Evolutionary conservation across 2,888 invertebrate species (phyloP).

Genomic region (Polymixis flavicincta): DNA sequence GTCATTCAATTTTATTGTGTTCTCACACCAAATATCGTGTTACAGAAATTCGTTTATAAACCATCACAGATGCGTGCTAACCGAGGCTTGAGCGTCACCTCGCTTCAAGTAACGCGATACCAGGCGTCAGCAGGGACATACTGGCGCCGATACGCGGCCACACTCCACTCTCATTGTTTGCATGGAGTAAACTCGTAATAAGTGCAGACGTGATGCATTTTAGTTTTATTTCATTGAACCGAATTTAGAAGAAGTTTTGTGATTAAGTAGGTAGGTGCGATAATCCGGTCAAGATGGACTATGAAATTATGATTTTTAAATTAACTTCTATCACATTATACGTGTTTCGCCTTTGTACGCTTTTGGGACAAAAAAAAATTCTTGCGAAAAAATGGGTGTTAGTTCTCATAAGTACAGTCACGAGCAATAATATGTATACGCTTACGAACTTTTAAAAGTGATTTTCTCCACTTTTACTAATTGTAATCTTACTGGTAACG

Average conservation of each 20-base stretch:
- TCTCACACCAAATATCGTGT: slow-evolving; percentile 36
- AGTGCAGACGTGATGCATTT: slow-evolving; percentile 50
- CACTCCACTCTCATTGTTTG: slow-evolving; percentile 59
- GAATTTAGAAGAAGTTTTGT: neutral
- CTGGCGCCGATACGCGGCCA: slow-evolving; percentile 61
- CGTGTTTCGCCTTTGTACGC: too few species aligned
- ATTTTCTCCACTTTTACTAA: too few species aligned
- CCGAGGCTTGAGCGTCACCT: slow-evolving; percentile 50
- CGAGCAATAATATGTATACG: too few species aligned
- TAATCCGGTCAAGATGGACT: neutral
- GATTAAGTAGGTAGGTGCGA: too few species aligned
- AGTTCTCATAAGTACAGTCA: too few species aligned
- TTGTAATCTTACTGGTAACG: too few species aligned
- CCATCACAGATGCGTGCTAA: slow-evolving; percentile 53
- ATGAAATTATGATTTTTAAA: too few species aligned
- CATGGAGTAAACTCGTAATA: slow-evolving; percentile 52
- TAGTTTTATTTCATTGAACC: neutral
- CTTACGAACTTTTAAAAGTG: too few species aligned
- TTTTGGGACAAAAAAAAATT: too few species aligned
- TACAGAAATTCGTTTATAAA: slow-evolving; percentile 50
- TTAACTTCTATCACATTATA: too few species aligned
- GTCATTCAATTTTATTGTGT: slow-evolving; percentile 33
- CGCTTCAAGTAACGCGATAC: slow-evolving; percentile 54
- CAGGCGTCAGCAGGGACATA: slow-evolving; percentile 57
- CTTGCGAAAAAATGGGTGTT: too few species aligned